A percentile compares a stretch with the other conserved stretches of the same genome.
These are phyloP conservation scores for Neotoxoptera formosana DNA, from an alignment of 1,140 invertebrate species.

Conservation along the genomic window DNA sequence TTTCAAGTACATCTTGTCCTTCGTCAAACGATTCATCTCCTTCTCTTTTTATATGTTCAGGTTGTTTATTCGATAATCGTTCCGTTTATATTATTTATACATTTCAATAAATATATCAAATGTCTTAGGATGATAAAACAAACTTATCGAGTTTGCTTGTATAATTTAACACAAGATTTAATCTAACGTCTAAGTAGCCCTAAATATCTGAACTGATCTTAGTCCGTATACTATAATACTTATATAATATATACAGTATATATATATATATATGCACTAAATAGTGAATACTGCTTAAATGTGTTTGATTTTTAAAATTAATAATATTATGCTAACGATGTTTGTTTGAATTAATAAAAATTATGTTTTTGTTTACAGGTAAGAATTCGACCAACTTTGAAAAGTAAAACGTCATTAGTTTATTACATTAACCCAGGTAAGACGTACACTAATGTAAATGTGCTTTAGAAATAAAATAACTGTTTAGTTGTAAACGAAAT, in stretches of 20 bases:
- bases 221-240: not conserved
- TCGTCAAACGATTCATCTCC: slow-evolving; percentile 46
- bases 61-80: slow-evolving; percentile 45
- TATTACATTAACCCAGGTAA: not conserved
- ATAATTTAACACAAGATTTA: not conserved
- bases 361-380: slow-evolving; percentile 28
- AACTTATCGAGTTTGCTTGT: not conserved
- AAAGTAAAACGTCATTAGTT: not conserved
- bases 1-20: slow-evolving; percentile 46
- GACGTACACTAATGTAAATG: not conserved
- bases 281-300: not conserved
- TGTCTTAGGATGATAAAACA: not conserved
- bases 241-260: not conserved
- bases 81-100: slow-evolving; percentile 9
- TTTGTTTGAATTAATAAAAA: not conserved
- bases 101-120: not conserved
- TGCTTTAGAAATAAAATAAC: not conserved
- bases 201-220: not conserved
- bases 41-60: slow-evolving; percentile 15
- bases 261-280: not conserved
- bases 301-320: not conserved
- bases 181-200: not conserved
- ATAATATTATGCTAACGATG: not conserved
- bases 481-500: not conserved
- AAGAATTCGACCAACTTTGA: not conserved